Evolutionary conservation across 2,888 invertebrate species (phyloP).

Genomic region (Exephanes ischioxanthus): DNA sequence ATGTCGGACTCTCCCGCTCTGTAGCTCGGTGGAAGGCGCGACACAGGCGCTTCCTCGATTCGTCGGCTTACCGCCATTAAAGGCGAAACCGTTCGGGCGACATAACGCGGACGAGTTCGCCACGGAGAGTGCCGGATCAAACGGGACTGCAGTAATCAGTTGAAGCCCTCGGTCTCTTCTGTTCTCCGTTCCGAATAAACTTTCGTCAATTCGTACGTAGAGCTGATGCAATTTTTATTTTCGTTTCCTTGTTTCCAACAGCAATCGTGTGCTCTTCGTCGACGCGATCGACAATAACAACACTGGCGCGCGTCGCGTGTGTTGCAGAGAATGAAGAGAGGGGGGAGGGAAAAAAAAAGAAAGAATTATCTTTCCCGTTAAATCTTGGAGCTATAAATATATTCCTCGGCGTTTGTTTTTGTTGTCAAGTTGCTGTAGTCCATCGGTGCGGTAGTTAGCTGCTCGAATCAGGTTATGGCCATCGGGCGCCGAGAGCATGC

Average conservation of each 20-base stretch:
- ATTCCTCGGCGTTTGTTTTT: constrained; percentile 54
- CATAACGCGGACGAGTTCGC: constrained; percentile 48
- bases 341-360: constrained; percentile 15
- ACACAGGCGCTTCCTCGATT: constrained; percentile 35
- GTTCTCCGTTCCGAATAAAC: neutral
- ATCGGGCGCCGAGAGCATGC: constrained; percentile 72
- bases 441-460: constrained; percentile 38
- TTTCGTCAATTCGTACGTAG: neutral
- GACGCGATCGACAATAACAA: neutral
- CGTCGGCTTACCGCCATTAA: constrained; percentile 54
- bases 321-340: neutral
- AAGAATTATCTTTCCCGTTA: constrained; percentile 40
- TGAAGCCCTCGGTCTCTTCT: neutral
- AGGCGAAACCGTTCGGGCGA: constrained; percentile 50
- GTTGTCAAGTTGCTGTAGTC: constrained; percentile 48
- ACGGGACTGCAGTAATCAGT: neutral
- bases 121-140: constrained; percentile 18
- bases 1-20: constrained; percentile 72
- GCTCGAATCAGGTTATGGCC: constrained; percentile 77
- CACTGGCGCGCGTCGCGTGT: neutral
- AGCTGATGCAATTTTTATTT: neutral
- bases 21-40: constrained; percentile 25
- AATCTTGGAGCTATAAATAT: neutral
- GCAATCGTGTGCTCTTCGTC: neutral
- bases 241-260: neutral